Base-by-base conservation (phyloP, 2,797 vertebrate genomes). In the Manis crassicaudata region DNA sequence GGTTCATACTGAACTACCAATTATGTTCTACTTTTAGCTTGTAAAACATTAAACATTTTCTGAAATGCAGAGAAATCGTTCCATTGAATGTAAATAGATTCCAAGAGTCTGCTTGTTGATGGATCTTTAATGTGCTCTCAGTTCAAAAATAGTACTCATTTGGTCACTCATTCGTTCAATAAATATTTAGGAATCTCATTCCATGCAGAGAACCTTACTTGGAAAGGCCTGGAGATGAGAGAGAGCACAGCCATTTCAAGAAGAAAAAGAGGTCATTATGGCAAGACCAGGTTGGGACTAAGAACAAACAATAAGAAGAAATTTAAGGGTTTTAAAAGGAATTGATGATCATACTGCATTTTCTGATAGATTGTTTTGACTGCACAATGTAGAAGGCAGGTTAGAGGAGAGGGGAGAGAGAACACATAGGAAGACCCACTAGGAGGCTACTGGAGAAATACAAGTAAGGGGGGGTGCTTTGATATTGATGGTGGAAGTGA, bases 1-100 rank as follows among this genome's bases (percentile, higher is more conserved):
- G 27, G 1, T 50, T 67, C 54, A 54, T 73, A 37, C 5, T 35
- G 32, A 96, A 81, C 94, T 83, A 54, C 3, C 17, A 67, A 50
- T 88, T 95, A 58, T 58, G 25, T 60, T 92, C 40, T 37, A 75
- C 37, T 76, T 95, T 94, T 50, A 92, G 52, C 79, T 94, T 70
- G 17, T 40, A n/a, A 95, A 87, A 70, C 2, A 37, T 40, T 76
- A 77, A 80, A 60, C 20, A 60, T n/a, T 52, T 90, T 90, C 90
- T 67, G 29, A 90, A 94, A 89, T 67, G 43, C 68, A 35, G 14
- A 50, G 10, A 94, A 88, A 52, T 35, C 62, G 20, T 73, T 90
- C 46, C 21, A 4, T 13, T 58, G 43, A 90, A 90, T 40, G 84
- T 67, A 80, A 94, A 85, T 60, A 65, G 14, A 94, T 80, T 90